Conservation (phyloP, 2,797 vertebrate species). For the Tenualosa thibaudeaui region DNA sequence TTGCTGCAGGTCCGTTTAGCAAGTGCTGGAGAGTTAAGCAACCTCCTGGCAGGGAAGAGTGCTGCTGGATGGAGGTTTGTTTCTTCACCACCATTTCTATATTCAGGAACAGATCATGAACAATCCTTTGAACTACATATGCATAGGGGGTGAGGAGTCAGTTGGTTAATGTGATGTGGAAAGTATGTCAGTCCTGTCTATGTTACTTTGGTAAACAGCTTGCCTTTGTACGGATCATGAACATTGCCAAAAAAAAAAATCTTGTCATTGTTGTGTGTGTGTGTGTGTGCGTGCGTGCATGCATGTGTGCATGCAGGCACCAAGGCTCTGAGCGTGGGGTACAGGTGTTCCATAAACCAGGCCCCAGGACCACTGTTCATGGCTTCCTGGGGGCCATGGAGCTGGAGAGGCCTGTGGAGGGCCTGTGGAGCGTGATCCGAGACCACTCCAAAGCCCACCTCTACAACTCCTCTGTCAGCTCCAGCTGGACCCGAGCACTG, state of each 20-base stretch:
- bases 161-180: neutral
- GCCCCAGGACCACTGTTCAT: constrained; percentile 82
- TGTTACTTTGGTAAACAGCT: neutral
- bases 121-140: neutral
- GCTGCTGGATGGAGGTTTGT: constrained; percentile 91
- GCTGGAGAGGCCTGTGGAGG: constrained; percentile 79
- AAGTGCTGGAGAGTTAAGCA: constrained; percentile 82
- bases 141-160: neutral
- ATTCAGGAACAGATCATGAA: neutral
- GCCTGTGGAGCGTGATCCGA: constrained; percentile 84
- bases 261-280: too few species aligned
- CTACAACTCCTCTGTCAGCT: constrained; percentile 85
- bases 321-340: constrained; percentile 86
- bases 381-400: constrained; percentile 87
- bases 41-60: constrained; percentile 77
- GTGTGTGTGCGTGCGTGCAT: neutral
- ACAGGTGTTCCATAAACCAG: constrained; percentile 86
- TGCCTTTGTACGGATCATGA: neutral
- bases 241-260: neutral
- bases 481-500: constrained; percentile 84
- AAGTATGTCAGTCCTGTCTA: neutral
- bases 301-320: constrained; percentile 70
- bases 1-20: constrained; percentile 84
- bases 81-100: neutral
- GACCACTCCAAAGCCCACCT: constrained; percentile 84